Conservation (phyloP, 1,140 invertebrate species). For the Oncopodura yosiiana region DNA sequence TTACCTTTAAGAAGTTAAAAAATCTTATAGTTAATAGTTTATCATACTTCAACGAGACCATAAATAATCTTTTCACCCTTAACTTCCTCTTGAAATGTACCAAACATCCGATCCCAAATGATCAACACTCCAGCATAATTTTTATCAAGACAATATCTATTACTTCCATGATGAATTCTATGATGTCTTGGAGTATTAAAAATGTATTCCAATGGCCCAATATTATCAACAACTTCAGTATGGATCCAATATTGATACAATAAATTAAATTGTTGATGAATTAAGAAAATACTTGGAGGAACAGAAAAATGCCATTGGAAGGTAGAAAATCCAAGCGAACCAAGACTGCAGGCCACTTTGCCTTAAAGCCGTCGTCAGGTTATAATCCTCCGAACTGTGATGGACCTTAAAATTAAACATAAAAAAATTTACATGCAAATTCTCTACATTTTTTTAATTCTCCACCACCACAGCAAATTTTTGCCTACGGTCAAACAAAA, state of each 20-base stretch:
- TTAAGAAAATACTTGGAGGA: constrained; percentile 69
- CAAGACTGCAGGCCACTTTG: constrained; percentile 73
- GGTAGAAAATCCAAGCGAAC: constrained; percentile 74
- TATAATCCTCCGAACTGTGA: constrained; percentile 92
- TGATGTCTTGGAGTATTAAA: constrained; percentile 84
- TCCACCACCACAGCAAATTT: constrained; percentile 88
- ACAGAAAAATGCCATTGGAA: constrained; percentile 71
- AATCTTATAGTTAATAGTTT: too few species aligned
- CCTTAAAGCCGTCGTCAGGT: constrained; percentile 73
- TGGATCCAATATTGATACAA: constrained; percentile 90
- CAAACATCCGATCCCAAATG: constrained; percentile 78
- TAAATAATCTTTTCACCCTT: constrained; percentile 65
- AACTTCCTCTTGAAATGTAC: constrained; percentile 64
- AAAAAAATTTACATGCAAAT: constrained; percentile 80
- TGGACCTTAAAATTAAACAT: constrained; percentile 92
- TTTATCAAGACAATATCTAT: constrained; percentile 70
- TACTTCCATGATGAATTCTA: constrained; percentile 69
- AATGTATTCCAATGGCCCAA: constrained; percentile 73
- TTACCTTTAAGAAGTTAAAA: too few species aligned
- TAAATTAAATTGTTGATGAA: constrained; percentile 76
- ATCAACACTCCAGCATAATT: constrained; percentile 80
- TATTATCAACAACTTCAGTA: constrained; percentile 61
- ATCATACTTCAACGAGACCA: constrained; percentile 71
- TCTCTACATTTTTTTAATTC: too few species aligned
- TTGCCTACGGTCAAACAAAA: constrained; percentile 90